A percentile compares a stretch with the other conserved stretches of the same genome.
Conservation (phyloP, 1,140 invertebrate genomes). For the Notospermus geniculatus region DNA sequence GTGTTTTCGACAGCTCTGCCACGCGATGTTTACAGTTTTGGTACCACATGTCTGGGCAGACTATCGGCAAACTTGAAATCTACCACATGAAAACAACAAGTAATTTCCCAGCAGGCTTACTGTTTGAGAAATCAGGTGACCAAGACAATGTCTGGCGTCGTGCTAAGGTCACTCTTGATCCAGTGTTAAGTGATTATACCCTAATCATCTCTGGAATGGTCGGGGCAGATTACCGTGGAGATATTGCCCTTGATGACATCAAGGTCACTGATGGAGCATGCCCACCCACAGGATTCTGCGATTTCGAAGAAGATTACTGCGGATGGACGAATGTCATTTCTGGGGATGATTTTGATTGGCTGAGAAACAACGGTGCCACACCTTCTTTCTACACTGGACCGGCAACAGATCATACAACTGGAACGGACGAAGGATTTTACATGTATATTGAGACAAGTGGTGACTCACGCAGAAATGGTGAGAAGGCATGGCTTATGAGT, state of each 20-base stretch:
- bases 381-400: conserved; percentile 34
- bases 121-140: not conserved
- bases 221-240: conserved; percentile 21
- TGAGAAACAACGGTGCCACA: conserved; percentile 35
- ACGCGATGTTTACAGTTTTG: conserved; percentile 60
- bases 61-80: conserved; percentile 38
- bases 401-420: conserved; percentile 54
- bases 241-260: conserved; percentile 53
- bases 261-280: conserved; percentile 50
- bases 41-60: conserved; percentile 71
- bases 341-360: conserved; percentile 46
- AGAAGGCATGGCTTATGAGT: conserved; percentile 49
- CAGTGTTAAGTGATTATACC: not conserved
- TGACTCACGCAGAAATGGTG: conserved; percentile 28
- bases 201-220: not conserved
- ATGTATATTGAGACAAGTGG: conserved; percentile 44
- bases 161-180: not conserved
- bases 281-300: conserved; percentile 40
- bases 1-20: no score
- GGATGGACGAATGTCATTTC: conserved; percentile 36
- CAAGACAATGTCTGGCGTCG: not conserved
- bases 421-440: conserved; percentile 47
- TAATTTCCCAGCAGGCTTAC: no score
- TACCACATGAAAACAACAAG: conserved; percentile 34
- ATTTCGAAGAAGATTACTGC: conserved; percentile 48